These are phyloP conservation scores for Onthophagus sagittarius DNA, from an alignment of 2,888 invertebrate genomes.

Conservation along the genomic window DNA sequence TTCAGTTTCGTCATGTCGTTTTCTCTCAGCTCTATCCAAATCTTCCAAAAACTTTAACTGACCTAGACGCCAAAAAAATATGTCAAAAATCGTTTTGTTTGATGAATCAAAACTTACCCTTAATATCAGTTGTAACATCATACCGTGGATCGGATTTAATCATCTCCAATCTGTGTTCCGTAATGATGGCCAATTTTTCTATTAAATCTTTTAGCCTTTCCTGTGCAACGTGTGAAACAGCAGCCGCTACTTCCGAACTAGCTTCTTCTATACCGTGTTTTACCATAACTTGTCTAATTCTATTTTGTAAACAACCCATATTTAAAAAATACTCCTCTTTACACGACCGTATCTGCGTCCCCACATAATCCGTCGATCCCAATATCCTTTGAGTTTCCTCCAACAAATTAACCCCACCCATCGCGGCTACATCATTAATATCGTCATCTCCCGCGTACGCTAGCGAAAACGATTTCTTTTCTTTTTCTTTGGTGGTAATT, in stretches of 20 bases:
- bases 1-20: constrained; percentile 92
- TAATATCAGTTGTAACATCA: constrained; percentile 58
- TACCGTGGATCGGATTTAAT: constrained; percentile 87
- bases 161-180: constrained; percentile 92
- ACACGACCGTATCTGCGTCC: constrained; percentile 79
- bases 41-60: constrained; percentile 97
- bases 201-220: constrained; percentile 87
- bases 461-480: constrained; percentile 64
- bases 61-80: constrained; percentile 41
- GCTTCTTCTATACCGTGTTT: constrained; percentile 81
- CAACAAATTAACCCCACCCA: constrained; percentile 97
- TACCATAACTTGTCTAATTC: constrained; percentile 72
- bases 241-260: constrained; percentile 75
- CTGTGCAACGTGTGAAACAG: constrained; percentile 92
- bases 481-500: constrained; percentile 70
- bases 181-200: constrained; percentile 86
- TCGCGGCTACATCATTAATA: constrained; percentile 97
- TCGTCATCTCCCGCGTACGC: constrained; percentile 77
- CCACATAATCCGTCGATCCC: constrained; percentile 73
- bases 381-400: constrained; percentile 95
- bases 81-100: not conserved
- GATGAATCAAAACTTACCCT: constrained; percentile 59
- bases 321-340: constrained; percentile 89
- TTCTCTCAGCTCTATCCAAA: constrained; percentile 88
- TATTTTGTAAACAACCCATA: constrained; percentile 69